Percentiles rank a stretch among this genome's conserved stretches.
Evolutionary conservation across 2,797 vertebrate species (phyloP).

Genomic region (Sebastes miniatus): DNA sequence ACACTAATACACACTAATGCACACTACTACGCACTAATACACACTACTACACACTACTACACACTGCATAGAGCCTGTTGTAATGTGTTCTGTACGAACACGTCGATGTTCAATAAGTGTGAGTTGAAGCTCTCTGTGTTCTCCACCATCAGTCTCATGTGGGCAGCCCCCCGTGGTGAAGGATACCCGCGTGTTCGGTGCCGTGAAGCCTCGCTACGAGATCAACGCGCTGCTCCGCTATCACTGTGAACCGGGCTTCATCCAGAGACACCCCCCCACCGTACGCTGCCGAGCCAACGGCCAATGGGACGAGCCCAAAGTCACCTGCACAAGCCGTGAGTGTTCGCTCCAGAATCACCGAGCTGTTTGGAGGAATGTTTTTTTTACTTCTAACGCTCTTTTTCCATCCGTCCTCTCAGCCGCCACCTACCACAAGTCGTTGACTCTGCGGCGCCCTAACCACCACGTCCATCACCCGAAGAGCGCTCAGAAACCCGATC

Average conservation of each 20-base stretch:
- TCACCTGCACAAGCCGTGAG: slow-evolving; percentile 94
- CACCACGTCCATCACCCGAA: slow-evolving; percentile 77
- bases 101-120: too few species aligned
- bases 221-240: slow-evolving; percentile 93
- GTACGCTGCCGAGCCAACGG: slow-evolving; percentile 91
- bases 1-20: too few species aligned
- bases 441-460: slow-evolving; percentile 79
- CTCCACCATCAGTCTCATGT: slow-evolving; percentile 54
- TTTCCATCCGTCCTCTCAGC: slow-evolving; percentile 79
- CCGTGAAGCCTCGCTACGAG: slow-evolving; percentile 90
- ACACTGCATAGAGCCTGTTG: too few species aligned
- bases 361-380: not conserved
- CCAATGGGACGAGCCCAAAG: slow-evolving; percentile 91
- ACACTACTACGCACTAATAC: too few species aligned
- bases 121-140: not conserved
- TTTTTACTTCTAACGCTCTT: not conserved
- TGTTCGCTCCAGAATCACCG: not conserved
- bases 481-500: slow-evolving; percentile 55
- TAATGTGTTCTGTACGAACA: too few species aligned
- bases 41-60: too few species aligned
- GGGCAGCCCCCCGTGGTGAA: slow-evolving; percentile 90
- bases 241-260: slow-evolving; percentile 92
- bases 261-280: slow-evolving; percentile 91
- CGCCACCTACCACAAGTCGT: slow-evolving; percentile 88
- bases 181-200: slow-evolving; percentile 90